Base-by-base conservation (phyloP, 1,140 invertebrate genomes). In the Drosophila oshimai region DNA sequence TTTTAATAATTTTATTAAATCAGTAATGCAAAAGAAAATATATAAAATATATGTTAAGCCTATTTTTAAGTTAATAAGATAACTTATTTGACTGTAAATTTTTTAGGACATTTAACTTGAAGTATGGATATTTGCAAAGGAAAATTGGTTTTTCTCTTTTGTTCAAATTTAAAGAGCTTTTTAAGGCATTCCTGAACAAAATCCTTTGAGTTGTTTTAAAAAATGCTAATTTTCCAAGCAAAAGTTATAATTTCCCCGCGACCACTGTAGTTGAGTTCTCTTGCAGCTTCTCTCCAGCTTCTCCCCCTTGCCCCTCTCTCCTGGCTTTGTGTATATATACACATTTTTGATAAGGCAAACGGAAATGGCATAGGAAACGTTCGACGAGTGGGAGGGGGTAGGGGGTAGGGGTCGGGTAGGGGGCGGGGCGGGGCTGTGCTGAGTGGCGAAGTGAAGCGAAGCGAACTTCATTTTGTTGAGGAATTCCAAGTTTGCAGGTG, bases 271-370 rank as follows among this genome's bases (percentile, higher is more conserved):
- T 34, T 61, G 5, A 42, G 33, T 33, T 41, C 34, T 58, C 36
- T 37, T 39, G 37, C 58, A 58, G 58, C 53, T 36, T 44, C 57
- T 47, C 26, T 31, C 5, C 12, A 17, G 7, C 18, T 44, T 24
- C 37, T 26, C 10, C 36, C 13, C 36, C 42, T 62, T 17, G 6
- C 13, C 44, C 34, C 26, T 24, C 34, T 31, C 39, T n/a, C 28
- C 50, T 62, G 15, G 71, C 37, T 62, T 15, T 64, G 34, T 72
- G 53, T 72, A 64, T 44, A 80, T 45, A 71, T 53, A 73, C 68
- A 72, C 46, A 73, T 80, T 78, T 80, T 86, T 84, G 80, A 84
- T 84, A 84, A 84, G 80, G 75, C 81, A 86, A 79, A 86, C 79
- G 79, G 79, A 84, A 79, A 84, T 84, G 79, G 80, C 75, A 86